phyloP scores from a whole-genome alignment of 2,888 invertebrate species.

The Cartodere bifasciata region DNA sequence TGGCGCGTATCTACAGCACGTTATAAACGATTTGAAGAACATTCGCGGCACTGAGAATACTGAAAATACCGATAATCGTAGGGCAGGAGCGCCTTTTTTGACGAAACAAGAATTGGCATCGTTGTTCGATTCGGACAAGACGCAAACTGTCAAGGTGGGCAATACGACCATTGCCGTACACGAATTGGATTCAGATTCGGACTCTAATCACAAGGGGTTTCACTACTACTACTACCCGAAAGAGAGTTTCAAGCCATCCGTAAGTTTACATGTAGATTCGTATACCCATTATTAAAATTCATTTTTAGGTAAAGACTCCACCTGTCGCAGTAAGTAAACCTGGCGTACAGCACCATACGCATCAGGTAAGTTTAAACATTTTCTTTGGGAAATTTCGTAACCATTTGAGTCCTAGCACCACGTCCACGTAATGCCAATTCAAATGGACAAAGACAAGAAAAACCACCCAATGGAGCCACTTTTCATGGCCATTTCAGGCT shows the following conservation, averaged over 20 bases:
- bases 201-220: no score
- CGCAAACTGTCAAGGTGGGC: no score
- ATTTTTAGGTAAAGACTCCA: no score
- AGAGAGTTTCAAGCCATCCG: constrained; percentile 38
- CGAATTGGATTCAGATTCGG: constrained; percentile 28
- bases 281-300: no score
- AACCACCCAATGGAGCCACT: constrained; percentile 38
- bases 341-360: constrained; percentile 24
- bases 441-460: constrained; percentile 23
- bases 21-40: constrained; percentile 25
- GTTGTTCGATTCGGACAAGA: no score
- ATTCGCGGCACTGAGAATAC: constrained; percentile 19
- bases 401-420: constrained; percentile 27
- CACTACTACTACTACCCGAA: constrained; percentile 43
- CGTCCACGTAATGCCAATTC: constrained; percentile 27
- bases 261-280: no score
- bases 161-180: constrained; percentile 30
- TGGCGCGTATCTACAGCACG: constrained; percentile 27
- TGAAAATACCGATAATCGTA: constrained; percentile 11
- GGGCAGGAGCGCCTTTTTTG: constrained; percentile 22
- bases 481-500: constrained; percentile 45
- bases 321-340: constrained; percentile 19
- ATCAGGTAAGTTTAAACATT: constrained; percentile 22
- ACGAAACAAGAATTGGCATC: constrained; percentile 35
- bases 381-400: constrained; percentile 7